Conservation (phyloP, 2,113 vertebrate genomes). For the Myotis lucifugus region DNA sequence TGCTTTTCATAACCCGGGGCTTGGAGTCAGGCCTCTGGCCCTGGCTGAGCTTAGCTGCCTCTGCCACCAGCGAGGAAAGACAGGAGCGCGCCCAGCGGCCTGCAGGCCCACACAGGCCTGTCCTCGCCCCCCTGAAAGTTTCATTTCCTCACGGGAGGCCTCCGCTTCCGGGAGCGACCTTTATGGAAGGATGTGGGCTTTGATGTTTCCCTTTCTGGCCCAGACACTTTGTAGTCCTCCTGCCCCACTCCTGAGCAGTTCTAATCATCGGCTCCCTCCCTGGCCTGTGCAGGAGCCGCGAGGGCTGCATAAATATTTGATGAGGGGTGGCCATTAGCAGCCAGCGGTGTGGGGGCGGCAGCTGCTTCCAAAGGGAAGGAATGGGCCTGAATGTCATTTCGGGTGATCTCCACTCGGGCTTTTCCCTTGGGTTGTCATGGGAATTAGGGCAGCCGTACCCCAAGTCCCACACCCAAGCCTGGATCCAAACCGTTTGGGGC, state of each 20-base stretch:
- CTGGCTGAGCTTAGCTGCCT: not conserved
- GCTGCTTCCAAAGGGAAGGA: not conserved
- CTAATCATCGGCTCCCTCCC: constrained; percentile 62
- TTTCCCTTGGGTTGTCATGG: constrained; percentile 64
- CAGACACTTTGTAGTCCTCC: constrained; percentile 64
- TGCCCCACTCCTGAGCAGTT: constrained; percentile 70
- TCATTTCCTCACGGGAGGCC: constrained; percentile 13
- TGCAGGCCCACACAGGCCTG: not conserved
- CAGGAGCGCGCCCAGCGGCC: not conserved
- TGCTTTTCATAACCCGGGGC: not conserved
- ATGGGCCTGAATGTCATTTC: constrained; percentile 47
- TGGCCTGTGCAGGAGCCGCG: constrained; percentile 9
- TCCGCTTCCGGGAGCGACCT: constrained; percentile 51
- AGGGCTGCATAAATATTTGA: constrained; percentile 79
- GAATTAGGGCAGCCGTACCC: not conserved
- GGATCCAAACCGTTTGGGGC: not conserved
- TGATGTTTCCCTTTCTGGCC: constrained; percentile 51
- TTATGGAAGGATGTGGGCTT: constrained; percentile 64
- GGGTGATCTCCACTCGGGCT: constrained; percentile 55
- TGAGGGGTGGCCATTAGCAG: constrained; percentile 68
- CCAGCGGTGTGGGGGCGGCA: not conserved
- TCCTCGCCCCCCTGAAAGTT: not conserved
- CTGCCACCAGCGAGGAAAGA: not conserved
- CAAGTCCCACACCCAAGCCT: not conserved
- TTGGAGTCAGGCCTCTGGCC: not conserved